phyloP scores from a whole-genome alignment of 2,113 vertebrate genomes.

The Brachyhypopomus gauderio region DNA sequence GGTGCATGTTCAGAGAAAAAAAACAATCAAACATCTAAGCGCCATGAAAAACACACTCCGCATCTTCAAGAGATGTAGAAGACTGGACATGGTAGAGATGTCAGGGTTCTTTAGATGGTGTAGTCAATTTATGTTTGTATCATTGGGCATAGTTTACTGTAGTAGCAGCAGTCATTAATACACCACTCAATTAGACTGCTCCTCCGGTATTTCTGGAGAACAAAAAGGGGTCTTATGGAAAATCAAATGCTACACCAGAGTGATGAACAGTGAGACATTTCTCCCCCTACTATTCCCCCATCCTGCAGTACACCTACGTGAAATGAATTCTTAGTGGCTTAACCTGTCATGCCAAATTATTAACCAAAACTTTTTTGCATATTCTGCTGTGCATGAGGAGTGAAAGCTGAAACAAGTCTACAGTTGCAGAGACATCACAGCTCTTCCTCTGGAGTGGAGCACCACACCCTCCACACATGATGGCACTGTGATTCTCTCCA shows the following conservation, averaged over 20 bases:
- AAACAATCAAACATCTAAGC: slow-evolving; percentile 11
- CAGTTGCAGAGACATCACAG: slow-evolving; percentile 12
- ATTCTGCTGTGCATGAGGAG: slow-evolving; percentile 37
- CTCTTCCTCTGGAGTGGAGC: slow-evolving; percentile 2
- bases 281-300: slow-evolving; percentile 42
- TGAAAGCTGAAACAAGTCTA: slow-evolving; percentile 16
- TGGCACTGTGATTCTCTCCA: background rate
- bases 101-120: slow-evolving; percentile 4
- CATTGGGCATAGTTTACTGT: slow-evolving; percentile 5
- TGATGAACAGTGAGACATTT: slow-evolving; percentile 17
- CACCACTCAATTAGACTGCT: slow-evolving; percentile 49
- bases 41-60: slow-evolving; percentile 23
- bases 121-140: slow-evolving; percentile 28
- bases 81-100: slow-evolving; percentile 17
- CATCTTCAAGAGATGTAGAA: slow-evolving; percentile 6
- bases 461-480: slow-evolving; percentile 9
- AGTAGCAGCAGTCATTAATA: slow-evolving; percentile 44
- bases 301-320: slow-evolving; percentile 44
- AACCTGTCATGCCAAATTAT: slow-evolving; percentile 50
- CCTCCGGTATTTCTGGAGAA: slow-evolving; percentile 40
- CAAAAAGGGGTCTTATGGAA: slow-evolving; percentile 20
- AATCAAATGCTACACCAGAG: background rate
- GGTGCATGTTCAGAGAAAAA: slow-evolving; percentile 22
- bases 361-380: slow-evolving; percentile 45
- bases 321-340: slow-evolving; percentile 53